These are phyloP conservation scores for Amphiprion clarkii DNA, from an alignment of 2,797 vertebrate species.

Conservation along the genomic window DNA sequence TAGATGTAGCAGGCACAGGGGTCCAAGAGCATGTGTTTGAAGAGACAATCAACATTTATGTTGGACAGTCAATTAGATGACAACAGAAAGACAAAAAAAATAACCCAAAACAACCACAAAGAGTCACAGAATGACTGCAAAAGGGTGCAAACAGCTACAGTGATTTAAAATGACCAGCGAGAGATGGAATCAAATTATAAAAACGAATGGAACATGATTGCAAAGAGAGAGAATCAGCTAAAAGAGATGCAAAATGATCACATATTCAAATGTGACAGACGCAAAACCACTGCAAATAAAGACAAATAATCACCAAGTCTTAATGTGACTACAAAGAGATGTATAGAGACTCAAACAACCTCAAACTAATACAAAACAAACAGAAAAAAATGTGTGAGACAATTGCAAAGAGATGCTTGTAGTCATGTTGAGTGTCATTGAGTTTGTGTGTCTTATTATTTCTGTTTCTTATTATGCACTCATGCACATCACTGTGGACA, in stretches of 20 bases:
- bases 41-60: too few relatives aligned
- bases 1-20: background rate
- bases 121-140: too few relatives aligned
- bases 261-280: background rate
- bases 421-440: background rate
- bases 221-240: background rate
- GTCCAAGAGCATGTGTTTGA: too few relatives aligned
- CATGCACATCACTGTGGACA: background rate
- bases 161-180: too few relatives aligned
- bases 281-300: background rate
- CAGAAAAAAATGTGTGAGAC: background rate
- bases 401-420: background rate
- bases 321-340: conserved; percentile 1
- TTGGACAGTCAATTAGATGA: too few relatives aligned
- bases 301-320: background rate
- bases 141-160: too few relatives aligned
- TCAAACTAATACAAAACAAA: background rate
- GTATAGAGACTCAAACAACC: background rate
- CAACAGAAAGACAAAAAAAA: too few relatives aligned
- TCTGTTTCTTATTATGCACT: background rate
- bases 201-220: conserved; percentile 1
- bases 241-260: conserved; percentile 6
- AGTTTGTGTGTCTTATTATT: background rate
- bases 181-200: too few relatives aligned
- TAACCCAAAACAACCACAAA: too few relatives aligned